phyloP scores from a whole-genome alignment of 92 coral and sea anemone species.

The Palythoa grandiflora region DNA sequence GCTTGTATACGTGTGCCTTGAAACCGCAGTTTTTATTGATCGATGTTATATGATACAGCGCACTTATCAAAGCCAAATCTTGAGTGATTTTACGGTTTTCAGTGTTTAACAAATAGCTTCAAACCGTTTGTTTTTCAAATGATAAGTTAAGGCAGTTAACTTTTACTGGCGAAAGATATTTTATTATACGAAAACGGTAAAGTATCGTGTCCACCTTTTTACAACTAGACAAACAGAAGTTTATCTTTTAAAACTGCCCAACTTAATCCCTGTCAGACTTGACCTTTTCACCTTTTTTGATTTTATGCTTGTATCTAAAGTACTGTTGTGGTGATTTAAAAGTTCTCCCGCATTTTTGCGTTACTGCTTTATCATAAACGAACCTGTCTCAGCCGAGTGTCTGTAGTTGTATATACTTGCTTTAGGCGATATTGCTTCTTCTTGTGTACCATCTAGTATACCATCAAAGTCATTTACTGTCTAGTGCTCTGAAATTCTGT shows the following conservation, averaged over 20 bases:
- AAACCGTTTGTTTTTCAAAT: background rate
- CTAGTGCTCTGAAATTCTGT: background rate
- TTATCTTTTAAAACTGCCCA: slow-evolving; percentile 30
- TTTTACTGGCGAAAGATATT: slow-evolving; percentile 20
- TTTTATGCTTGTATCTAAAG: slow-evolving; percentile 25
- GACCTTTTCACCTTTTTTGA: slow-evolving; percentile 44
- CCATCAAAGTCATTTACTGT: background rate
- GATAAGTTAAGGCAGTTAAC: slow-evolving; percentile 9
- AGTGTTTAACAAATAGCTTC: slow-evolving; percentile 15
- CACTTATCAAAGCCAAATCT: slow-evolving; percentile 11
- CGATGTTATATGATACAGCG: slow-evolving; percentile 39
- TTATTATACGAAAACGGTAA: slow-evolving; percentile 33
- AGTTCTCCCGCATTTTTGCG: slow-evolving; percentile 28
- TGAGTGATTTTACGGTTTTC: background rate
- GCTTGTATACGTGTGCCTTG: slow-evolving; percentile 18
- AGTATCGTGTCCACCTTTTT: slow-evolving; percentile 7
- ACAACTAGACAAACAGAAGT: slow-evolving; percentile 38
- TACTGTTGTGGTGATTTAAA: slow-evolving; percentile 15
- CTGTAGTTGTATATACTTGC: background rate
- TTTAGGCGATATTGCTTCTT: slow-evolving; percentile 30
- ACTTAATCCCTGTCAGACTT: slow-evolving; percentile 21
- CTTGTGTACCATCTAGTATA: background rate
- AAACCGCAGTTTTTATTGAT: slow-evolving; percentile 17
- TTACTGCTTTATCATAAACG: background rate
- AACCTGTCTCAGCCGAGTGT: background rate